A percentile compares a stretch with the other conserved stretches of the same genome.
These are phyloP conservation scores for Linurgus olivaceus DNA, from an alignment of 2,797 vertebrate species.

Conservation along the genomic window DNA sequence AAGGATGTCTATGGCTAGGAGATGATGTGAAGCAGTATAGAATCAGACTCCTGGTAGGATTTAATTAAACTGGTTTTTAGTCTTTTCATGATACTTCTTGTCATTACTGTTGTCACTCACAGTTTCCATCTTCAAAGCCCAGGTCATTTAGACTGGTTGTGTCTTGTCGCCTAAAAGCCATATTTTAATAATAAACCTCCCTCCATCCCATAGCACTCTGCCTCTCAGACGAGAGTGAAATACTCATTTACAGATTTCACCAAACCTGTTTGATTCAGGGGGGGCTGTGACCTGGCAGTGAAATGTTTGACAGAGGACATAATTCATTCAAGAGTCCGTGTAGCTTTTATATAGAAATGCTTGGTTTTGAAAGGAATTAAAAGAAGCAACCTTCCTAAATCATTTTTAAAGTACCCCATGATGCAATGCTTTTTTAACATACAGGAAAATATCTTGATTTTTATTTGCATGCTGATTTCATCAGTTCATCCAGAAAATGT, in stretches of 20 bases:
- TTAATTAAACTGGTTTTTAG: slow-evolving; percentile 22
- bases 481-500: background rate
- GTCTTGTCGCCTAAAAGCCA: slow-evolving; percentile 53
- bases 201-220: background rate
- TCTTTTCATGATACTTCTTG: slow-evolving; percentile 22
- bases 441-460: background rate
- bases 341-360: slow-evolving; percentile 57
- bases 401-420: background rate
- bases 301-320: slow-evolving; percentile 60
- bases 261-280: slow-evolving; percentile 48
- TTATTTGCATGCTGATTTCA: background rate
- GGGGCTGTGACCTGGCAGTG: slow-evolving; percentile 22
- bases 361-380: slow-evolving; percentile 15
- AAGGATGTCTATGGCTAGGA: background rate
- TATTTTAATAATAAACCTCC: slow-evolving; percentile 58
- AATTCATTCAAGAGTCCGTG: slow-evolving; percentile 15
- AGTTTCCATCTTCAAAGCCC: slow-evolving; percentile 36
- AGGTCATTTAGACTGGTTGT: slow-evolving; percentile 50
- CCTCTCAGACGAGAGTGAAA: slow-evolving; percentile 18
- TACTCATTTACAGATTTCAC: slow-evolving; percentile 48
- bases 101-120: slow-evolving; percentile 18
- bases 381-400: slow-evolving; percentile 15
- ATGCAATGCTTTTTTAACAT: background rate
- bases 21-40: background rate
- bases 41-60: background rate